phyloP scores from a whole-genome alignment of 2,113 vertebrate genomes.

The Ammodytes marinus region DNA sequence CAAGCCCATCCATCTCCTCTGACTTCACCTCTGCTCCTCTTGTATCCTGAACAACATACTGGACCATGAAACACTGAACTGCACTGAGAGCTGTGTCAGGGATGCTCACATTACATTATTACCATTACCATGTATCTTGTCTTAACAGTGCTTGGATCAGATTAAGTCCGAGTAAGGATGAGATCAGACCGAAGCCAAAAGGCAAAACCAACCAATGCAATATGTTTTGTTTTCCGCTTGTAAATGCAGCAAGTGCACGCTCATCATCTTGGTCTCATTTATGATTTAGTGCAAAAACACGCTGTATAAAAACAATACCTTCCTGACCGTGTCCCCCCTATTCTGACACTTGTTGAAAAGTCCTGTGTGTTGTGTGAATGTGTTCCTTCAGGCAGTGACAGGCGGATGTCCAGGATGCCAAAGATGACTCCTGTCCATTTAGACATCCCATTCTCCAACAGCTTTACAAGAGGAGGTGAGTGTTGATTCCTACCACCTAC shows the following conservation, averaged over 20 bases:
- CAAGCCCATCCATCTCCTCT: conserved; percentile 65
- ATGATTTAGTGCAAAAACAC: conserved; percentile 24
- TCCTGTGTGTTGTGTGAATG: conserved; percentile 57
- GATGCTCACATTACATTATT: conserved; percentile 1
- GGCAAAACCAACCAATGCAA: conserved; percentile 69
- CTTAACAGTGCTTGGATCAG: conserved; percentile 35
- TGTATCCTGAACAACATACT: conserved; percentile 28
- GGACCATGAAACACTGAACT: not conserved
- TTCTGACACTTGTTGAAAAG: conserved; percentile 1
- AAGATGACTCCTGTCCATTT: conserved; percentile 97
- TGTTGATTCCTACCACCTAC: conserved; percentile 51
- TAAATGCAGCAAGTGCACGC: conserved; percentile 38
- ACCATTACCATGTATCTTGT: conserved; percentile 14
- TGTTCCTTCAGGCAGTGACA: conserved; percentile 92
- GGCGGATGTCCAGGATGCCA: conserved; percentile 91
- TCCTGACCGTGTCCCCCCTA: not conserved
- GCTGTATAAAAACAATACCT: not conserved
- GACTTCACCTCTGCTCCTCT: conserved; percentile 33
- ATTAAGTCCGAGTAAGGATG: not conserved
- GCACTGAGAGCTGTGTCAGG: not conserved
- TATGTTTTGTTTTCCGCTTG: conserved; percentile 41
- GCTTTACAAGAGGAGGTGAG: conserved; percentile 97
- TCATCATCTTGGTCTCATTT: conserved; percentile 13
- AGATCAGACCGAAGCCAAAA: conserved; percentile 53
- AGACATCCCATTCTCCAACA: conserved; percentile 96